Base-by-base conservation (phyloP, 35 echinoderm and acorn worm genomes). In the Apostichopus californicus region DNA sequence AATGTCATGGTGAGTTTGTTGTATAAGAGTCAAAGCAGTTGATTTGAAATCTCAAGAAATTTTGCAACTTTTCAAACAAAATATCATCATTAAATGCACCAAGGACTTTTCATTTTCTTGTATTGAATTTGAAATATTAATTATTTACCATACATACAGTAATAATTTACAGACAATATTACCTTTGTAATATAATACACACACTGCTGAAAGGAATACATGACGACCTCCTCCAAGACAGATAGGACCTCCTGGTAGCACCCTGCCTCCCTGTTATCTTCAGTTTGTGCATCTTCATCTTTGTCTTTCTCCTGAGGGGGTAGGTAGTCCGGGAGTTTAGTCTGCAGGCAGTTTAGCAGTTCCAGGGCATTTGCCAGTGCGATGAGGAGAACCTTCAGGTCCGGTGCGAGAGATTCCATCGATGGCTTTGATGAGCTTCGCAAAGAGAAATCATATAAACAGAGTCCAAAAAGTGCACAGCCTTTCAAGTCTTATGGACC, bases 161-260 rank as follows among this genome's bases (percentile, higher is more conserved):
- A 34, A 34, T 34, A 34, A 34, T 34, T 34, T 34, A 34, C 1
- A 34, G 28, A 34, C 28, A 34, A 3, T n/a, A 54, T 92, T 88
- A 98, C 97, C 95, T 98, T 98, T 10, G 97, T 98, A 7, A 98
- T 83, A 63, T 98, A 98, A 72, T 98, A 98, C 15, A 98, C 95
- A 91, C 78, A 92, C 78, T 98, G 97, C 87, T 98, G 97, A 80
- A 98, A 98, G 1, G 95, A 94, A 68, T 98, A 98, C 97, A 98
- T 98, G 14, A 98, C 95, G 7, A 98, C 94, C 83, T 98, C 97
- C 78, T 98, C 95, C 58, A 98, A 25, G 23, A 95, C 91, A 18
- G 95, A 95, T 75, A 96, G 26, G 2, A 93, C 93, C 80, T 98
- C 97, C 87, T 97, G 85, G 55, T 86, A 75, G 18, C 86, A 75